Conservation (phyloP, 2,797 vertebrate genomes). For the Gymnothorax javanicus region DNA sequence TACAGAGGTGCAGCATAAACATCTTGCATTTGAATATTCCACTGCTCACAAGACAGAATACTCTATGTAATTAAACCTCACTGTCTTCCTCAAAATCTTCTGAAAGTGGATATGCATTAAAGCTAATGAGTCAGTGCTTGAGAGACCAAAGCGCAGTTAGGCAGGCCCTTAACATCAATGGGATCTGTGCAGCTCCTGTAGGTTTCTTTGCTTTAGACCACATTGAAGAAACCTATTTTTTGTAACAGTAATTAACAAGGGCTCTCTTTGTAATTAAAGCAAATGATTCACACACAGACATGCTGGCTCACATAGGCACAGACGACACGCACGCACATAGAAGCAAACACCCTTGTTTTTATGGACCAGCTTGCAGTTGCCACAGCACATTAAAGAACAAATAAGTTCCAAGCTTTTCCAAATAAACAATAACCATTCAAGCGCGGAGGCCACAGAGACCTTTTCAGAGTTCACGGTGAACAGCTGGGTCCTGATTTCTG, state of each 20-base stretch:
- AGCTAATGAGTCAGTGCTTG: neutral
- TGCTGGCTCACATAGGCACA: neutral
- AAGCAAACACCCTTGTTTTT: neutral
- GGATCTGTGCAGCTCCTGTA: neutral
- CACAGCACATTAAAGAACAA: neutral
- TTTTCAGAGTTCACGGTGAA: neutral
- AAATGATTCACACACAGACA: neutral
- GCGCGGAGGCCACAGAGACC: neutral
- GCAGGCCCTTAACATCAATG: neutral
- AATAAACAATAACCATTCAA: neutral
- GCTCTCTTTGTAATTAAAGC: neutral
- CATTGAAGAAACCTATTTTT: neutral
- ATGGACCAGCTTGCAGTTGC: neutral
- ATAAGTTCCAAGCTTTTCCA: neutral
- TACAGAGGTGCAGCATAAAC: neutral
- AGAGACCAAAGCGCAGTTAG: neutral
- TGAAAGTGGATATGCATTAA: neutral
- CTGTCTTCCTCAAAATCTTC: neutral
- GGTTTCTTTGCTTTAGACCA: neutral
- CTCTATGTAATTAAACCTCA: neutral
- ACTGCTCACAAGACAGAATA: neutral
- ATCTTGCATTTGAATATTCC: neutral
- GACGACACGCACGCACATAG: neutral
- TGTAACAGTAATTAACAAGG: neutral
- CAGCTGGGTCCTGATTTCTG: neutral